Conservation (phyloP, 2,888 invertebrate genomes). For the Eupithecia subumbrata region DNA sequence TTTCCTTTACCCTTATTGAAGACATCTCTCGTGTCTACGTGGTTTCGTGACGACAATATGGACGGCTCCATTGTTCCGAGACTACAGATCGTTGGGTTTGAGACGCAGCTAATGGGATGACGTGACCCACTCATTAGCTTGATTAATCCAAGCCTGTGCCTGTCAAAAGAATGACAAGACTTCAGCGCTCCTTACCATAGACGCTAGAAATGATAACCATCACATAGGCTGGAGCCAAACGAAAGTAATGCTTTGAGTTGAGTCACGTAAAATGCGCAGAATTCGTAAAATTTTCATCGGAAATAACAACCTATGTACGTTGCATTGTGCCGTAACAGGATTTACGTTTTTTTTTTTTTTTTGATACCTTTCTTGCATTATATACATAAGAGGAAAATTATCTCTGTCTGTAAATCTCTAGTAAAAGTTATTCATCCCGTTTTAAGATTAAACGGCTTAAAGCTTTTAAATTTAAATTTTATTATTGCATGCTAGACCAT, state of each 20-base stretch:
- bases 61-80: constrained; percentile 15
- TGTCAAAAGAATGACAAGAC: neutral
- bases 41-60: constrained; percentile 14
- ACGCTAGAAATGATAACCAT: neutral
- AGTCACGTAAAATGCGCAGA: neutral
- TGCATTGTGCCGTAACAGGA: neutral
- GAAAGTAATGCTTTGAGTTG: neutral
- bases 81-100: constrained; percentile 19
- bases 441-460: neutral
- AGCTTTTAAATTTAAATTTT: neutral
- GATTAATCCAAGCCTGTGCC: constrained; percentile 23
- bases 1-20: constrained; percentile 15
- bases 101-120: constrained; percentile 32
- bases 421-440: neutral
- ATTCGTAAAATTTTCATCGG: neutral
- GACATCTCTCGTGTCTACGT: constrained; percentile 14
- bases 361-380: neutral
- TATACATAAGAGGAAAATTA: no score
- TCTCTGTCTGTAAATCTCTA: neutral
- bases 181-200: neutral
- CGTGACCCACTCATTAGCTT: constrained; percentile 28
- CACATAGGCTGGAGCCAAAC: neutral
- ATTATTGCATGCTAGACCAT: no score
- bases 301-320: neutral
- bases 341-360: no score